Evolutionary conservation across 2,888 invertebrate species (phyloP).

Genomic region (Lycia hirtaria): DNA sequence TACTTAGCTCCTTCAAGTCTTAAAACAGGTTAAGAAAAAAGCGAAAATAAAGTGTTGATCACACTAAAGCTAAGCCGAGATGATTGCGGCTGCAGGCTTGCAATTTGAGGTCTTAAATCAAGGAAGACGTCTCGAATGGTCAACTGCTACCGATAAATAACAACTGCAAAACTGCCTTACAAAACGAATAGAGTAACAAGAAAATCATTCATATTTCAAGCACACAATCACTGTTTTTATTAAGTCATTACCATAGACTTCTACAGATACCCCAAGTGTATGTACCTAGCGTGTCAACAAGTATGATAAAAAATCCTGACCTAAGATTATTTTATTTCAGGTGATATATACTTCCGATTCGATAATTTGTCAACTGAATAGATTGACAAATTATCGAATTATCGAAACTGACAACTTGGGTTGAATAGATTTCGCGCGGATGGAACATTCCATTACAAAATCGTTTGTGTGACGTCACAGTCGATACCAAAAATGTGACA

Average conservation of each 20-base stretch:
- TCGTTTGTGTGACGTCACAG: too few species aligned
- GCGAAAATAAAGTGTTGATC: constrained; percentile 47
- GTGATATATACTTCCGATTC: too few species aligned
- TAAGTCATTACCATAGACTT: constrained; percentile 60
- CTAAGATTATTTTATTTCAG: too few species aligned
- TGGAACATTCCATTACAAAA: too few species aligned
- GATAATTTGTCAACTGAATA: too few species aligned
- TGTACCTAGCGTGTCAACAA: too few species aligned
- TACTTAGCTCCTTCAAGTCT: constrained; percentile 8
- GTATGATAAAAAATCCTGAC: too few species aligned
- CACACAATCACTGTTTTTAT: constrained; percentile 54
- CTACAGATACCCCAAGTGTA: too few species aligned
- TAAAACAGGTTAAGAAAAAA: constrained; percentile 34
- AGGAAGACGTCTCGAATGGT: constrained; percentile 58
- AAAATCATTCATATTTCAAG: constrained; percentile 62
- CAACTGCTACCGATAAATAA: constrained; percentile 82
- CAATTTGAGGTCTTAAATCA: constrained; percentile 84
- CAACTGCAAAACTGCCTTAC: constrained; percentile 58
- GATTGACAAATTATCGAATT: too few species aligned
- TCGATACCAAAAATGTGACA: too few species aligned
- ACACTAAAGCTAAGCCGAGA: constrained; percentile 59
- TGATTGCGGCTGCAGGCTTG: constrained; percentile 64
- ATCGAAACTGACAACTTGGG: too few species aligned
- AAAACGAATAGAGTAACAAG: constrained; percentile 77
- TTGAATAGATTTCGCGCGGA: too few species aligned